Conservation (phyloP, 23 tunicate genomes). For the Halocynthia roretzi region DNA sequence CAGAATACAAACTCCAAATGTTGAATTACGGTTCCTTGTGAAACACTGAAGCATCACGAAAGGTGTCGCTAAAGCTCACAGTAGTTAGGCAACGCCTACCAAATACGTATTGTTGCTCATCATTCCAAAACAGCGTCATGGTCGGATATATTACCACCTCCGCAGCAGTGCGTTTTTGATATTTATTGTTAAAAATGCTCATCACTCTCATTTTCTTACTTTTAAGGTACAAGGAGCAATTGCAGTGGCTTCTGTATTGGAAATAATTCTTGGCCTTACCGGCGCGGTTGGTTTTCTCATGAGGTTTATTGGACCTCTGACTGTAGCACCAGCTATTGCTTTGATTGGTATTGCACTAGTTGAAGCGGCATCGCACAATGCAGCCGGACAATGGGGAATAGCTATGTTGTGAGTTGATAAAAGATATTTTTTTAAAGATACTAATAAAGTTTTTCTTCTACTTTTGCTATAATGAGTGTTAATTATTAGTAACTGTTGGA, state of each 20-base stretch:
- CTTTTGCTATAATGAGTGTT: not conserved
- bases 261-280: conserved; percentile 53
- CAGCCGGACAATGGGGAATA: conserved; percentile 65
- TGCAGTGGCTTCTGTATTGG: conserved; percentile 50
- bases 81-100: too few relatives aligned
- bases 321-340: conserved; percentile 68
- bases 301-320: conserved; percentile 69
- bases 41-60: too few relatives aligned
- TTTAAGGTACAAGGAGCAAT: conserved; percentile 76
- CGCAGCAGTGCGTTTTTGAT: too few relatives aligned
- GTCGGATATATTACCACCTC: too few relatives aligned
- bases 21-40: too few relatives aligned
- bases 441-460: not conserved
- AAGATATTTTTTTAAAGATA: too few relatives aligned
- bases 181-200: too few relatives aligned
- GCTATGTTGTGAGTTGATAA: conserved; percentile 50
- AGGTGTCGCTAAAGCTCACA: too few relatives aligned
- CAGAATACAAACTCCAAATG: too few relatives aligned
- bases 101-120: too few relatives aligned
- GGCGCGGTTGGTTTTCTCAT: conserved; percentile 63
- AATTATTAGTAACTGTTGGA: not conserved
- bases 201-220: too few relatives aligned
- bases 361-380: conserved; percentile 44
- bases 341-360: conserved; percentile 68
- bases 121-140: too few relatives aligned